Conservation (phyloP, 2,888 invertebrate species). For the Xestia sexstrigata region DNA sequence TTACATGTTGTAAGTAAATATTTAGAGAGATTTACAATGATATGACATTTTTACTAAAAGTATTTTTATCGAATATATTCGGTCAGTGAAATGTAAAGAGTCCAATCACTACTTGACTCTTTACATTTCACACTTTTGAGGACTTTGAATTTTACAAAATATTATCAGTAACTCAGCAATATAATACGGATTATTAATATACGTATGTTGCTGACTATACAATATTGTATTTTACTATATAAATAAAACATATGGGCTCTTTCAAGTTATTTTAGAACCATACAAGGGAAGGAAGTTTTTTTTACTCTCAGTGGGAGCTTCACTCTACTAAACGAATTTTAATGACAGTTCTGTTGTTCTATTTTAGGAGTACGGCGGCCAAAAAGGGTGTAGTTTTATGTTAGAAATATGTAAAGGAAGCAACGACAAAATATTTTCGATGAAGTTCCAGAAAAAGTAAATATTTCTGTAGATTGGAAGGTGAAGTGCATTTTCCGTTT, state of each 20-base stretch:
- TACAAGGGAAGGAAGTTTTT: conserved; percentile 31
- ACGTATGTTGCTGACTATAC: not conserved
- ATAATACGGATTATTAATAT: no score
- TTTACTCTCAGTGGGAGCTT: conserved; percentile 36
- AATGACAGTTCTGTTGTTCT: conserved; percentile 58
- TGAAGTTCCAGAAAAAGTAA: not conserved
- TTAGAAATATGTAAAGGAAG: conserved; percentile 32
- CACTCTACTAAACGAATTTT: conserved; percentile 64
- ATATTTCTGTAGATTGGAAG: not conserved
- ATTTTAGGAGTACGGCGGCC: conserved; percentile 41
- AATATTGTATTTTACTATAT: not conserved
- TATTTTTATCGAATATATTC: not conserved
- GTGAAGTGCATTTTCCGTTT: not conserved
- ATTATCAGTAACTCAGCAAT: not conserved
- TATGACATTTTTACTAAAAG: not conserved
- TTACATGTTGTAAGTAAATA: not conserved
- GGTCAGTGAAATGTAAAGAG: no score
- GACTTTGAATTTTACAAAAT: not conserved
- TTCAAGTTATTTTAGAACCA: conserved; percentile 40
- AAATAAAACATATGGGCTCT: conserved; percentile 11
- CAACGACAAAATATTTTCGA: conserved; percentile 7
- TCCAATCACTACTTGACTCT: not conserved
- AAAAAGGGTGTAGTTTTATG: conserved; percentile 33
- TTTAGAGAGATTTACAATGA: conserved; percentile 9
- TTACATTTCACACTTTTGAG: no score